Evolutionary conservation across 2,797 vertebrate species (phyloP), one percentile per base, ranked within the genome.

Genomic region (Pseudochirops corinnae): DNA sequence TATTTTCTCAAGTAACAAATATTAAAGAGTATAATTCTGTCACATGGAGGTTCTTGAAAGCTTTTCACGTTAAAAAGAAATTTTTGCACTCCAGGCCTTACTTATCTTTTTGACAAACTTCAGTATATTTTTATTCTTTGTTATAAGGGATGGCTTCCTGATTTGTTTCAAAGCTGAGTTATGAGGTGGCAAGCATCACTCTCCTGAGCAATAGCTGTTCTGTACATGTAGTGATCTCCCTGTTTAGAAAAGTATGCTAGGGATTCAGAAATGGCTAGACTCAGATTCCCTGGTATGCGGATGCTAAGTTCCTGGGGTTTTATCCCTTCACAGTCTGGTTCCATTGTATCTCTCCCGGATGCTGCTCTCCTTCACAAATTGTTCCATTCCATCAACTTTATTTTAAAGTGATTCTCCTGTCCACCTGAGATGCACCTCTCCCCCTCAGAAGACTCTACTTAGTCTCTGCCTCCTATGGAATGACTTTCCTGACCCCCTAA

Each of bases 151-250:
- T 74, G n/a, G 6, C 18, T n/a, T 74, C 18, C n/a, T 39, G 18
- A 39, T 74, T 67, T 74, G 67, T 39, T 74, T 74, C 67, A 39
- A 74, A 74, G 5, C 67, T 74, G 67, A 2, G n/a, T 18, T 74
- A 21, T 7, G 67, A 39, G n/a, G 39, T 16, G 39, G 33, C n/a
- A 74, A 39, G n/a, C 16, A 5, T 87, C 91, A 95, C 93, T 57
- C 91, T 93, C 14, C 33, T 87, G 90, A 95, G 87, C 14, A 18
- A 33, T 93, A 94, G 90, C 93, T 33, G 57, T 67, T 94, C 82
- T 16, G 6, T 91, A 52, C 21, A 28, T 55, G 0, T 57, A n/a
- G n/a, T 1, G 52, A 24, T 90, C 52, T 21, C 60, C 56, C 39
- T 90, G 52, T 29, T 58, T 55, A 55, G 62, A 50, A 50, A 90